Percentiles rank a stretch among this genome's conserved stretches.
These are phyloP conservation scores for Dipodomys spectabilis DNA, from an alignment of 2,113 vertebrate species.

Conservation along the genomic window DNA sequence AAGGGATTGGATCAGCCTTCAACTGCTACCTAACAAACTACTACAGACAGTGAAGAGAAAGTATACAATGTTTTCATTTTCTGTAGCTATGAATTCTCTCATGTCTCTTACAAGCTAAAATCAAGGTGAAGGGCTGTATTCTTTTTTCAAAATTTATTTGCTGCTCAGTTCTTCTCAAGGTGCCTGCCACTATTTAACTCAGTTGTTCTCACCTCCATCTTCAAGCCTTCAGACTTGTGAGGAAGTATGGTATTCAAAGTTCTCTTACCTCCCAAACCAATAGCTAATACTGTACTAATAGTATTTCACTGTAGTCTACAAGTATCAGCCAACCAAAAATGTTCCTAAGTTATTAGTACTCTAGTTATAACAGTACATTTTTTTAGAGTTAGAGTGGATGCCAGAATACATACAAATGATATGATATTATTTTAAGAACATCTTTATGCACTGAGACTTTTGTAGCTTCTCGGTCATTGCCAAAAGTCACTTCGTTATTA, in stretches of 20 bases:
- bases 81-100: background rate
- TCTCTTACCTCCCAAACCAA: background rate
- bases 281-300: background rate
- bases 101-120: background rate
- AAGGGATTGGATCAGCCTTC: background rate
- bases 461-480: background rate
- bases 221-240: background rate
- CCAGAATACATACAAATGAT: background rate
- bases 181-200: background rate
- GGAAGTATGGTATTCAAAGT: background rate
- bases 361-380: background rate
- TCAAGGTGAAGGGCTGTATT: background rate
- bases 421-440: background rate
- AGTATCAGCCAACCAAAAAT: background rate
- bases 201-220: background rate
- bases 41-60: background rate
- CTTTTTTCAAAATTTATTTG: background rate
- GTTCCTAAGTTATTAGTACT: background rate
- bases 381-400: slow-evolving; percentile 8
- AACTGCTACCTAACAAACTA: background rate
- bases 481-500: background rate
- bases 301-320: background rate
- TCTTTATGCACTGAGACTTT: background rate
- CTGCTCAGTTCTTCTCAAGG: background rate
- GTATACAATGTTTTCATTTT: background rate